Evolutionary conservation across 2,797 vertebrate species (phyloP), one percentile per base, ranked within the genome.

Genomic region (Sebastiscus tertius): DNA sequence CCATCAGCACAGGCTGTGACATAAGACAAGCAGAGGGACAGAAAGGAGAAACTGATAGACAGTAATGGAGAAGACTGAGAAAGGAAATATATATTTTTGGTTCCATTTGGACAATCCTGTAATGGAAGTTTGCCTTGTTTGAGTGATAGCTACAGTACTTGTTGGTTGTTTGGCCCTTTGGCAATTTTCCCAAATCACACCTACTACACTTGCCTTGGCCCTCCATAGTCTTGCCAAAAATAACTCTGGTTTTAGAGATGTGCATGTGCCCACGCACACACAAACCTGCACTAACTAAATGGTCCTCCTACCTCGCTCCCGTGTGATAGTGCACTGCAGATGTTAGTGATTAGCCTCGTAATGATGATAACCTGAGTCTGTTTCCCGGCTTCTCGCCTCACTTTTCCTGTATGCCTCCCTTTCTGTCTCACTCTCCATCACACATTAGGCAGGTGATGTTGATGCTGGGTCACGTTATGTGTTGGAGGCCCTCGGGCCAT

Each of bases 291-390:
- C 34, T 54, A 64, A 80, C 66, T 82, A 86, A 91, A 86, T 80
- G 61, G 63, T 71, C 61, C 31, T 84, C 75, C 58, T 75, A 24
- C 71, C 29, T 63, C 31, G 18, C 77, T 85, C 81, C 77, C 13
- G 12, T 76, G 79, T 77, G 69, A 77, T 64, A 27, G 70, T 72
- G 64, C 73, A 49, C 67, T 80, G 86, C 83, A 87, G 86, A 88
- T 90, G 85, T 72, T 79, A 60, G 68, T 46, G 90, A 91, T 89
- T 86, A 82, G 74, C 83, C 68, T 75, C 79, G 58, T 88, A 86
- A 88, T 87, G 81, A 88, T 52, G 31, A 84, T 81, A 81, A 88
- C 77, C 80, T 6, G 18, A 60, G 46, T 72, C 55, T 69, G 22
- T 83, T 60, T 65, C 58, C 75, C 56, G 29, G 33, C 27, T 26